phyloP scores from a whole-genome alignment of 2,888 invertebrate genomes.

The Perdita meconis region DNA sequence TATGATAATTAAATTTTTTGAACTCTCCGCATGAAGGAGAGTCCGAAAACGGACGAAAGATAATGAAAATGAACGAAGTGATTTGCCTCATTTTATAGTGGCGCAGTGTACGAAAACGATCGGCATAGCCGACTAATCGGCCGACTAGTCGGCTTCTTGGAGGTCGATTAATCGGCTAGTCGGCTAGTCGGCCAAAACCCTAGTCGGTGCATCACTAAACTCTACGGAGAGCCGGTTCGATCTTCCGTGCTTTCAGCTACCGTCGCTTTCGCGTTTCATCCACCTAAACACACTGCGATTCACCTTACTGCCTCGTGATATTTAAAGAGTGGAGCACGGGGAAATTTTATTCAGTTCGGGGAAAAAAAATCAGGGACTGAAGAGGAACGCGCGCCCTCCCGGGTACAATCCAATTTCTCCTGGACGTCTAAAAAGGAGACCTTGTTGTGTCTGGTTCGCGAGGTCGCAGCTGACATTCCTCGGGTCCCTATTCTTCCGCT shows the following conservation, averaged over 20 bases:
- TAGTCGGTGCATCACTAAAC: no score
- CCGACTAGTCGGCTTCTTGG: no score
- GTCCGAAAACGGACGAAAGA: no score
- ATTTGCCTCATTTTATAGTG: no score
- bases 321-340: neutral
- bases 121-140: no score
- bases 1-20: no score
- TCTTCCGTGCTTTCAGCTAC: neutral
- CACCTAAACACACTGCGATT: neutral
- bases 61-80: no score
- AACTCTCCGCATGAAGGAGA: no score
- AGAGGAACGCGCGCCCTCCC: neutral
- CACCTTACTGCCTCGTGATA: neutral
- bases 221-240: conserved; percentile 12
- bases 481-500: neutral
- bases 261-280: conserved; percentile 12
- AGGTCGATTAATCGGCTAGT: no score
- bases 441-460: conserved; percentile 11
- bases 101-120: no score
- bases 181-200: no score
- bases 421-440: neutral
- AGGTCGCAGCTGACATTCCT: conserved; percentile 28
- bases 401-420: conserved; percentile 25
- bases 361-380: conserved; percentile 4
- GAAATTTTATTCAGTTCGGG: neutral